Conservation (phyloP, 2,888 invertebrate species). For the Pristionchus mayeri region DNA sequence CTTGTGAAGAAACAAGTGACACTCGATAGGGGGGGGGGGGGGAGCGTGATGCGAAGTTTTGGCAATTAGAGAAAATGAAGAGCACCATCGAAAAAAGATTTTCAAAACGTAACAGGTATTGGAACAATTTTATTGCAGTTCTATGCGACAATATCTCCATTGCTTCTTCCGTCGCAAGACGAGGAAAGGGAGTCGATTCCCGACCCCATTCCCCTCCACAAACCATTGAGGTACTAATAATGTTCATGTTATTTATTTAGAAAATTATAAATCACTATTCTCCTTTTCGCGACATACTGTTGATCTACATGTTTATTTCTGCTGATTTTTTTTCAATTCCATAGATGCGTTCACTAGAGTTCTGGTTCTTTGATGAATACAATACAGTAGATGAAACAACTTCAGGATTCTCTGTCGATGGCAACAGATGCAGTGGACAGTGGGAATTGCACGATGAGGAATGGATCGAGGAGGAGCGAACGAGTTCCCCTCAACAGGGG, state of each 20-base stretch:
- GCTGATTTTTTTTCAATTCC: background rate
- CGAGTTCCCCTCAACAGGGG: background rate
- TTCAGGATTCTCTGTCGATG: conserved; percentile 31
- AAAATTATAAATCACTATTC: too few species aligned
- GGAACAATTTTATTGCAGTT: background rate
- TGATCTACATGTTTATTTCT: background rate
- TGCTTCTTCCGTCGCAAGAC: background rate
- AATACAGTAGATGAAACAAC: too few species aligned
- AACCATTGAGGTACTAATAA: conserved; percentile 25
- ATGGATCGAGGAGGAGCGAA: conserved; percentile 32
- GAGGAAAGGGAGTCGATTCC: background rate
- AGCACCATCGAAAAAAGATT: too few species aligned
- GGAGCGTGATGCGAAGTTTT: too few species aligned
- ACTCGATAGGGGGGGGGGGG: too few species aligned
- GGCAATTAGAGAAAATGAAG: too few species aligned
- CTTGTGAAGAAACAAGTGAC: too few species aligned
- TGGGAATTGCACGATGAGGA: background rate
- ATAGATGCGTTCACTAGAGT: too few species aligned
- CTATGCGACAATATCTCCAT: conserved; percentile 34
- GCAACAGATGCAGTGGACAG: conserved; percentile 27
- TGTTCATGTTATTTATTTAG: too few species aligned
- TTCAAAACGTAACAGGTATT: too few species aligned
- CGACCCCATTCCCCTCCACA: conserved; percentile 48
- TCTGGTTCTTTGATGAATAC: too few species aligned
- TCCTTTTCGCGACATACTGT: too few species aligned